phyloP scores from a whole-genome alignment of 2,113 vertebrate genomes.

The Ictalurus punctatus region DNA sequence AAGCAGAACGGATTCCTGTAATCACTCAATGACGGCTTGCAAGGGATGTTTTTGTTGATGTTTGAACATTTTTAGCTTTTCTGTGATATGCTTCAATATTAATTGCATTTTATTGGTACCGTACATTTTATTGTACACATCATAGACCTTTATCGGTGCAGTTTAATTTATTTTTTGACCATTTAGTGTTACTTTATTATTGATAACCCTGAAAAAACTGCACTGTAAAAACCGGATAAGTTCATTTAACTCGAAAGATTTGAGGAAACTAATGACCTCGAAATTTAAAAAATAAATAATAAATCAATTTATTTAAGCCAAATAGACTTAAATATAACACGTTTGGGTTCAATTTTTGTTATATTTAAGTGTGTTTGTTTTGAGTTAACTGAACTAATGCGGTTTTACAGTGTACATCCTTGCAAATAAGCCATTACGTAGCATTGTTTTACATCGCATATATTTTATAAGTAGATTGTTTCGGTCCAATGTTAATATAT shows the following conservation, averaged over 20 bases:
- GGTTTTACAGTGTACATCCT: no score
- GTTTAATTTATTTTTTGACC: background rate
- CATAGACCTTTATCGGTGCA: background rate
- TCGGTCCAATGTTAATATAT: no score
- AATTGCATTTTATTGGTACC: background rate
- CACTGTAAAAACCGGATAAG: no score
- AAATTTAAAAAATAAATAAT: no score
- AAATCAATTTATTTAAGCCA: no score
- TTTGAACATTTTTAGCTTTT: background rate
- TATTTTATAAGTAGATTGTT: background rate
- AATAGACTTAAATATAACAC: no score
- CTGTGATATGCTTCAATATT: background rate
- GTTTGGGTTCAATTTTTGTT: no score
- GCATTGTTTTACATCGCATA: background rate
- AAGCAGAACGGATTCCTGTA: constrained; percentile 37
- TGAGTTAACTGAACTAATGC: no score
- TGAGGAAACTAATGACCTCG: no score
- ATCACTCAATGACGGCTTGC: background rate
- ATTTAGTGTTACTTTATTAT: background rate
- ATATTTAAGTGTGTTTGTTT: no score
- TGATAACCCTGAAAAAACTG: background rate
- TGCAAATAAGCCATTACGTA: background rate
- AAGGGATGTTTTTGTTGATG: background rate
- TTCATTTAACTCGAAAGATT: no score
- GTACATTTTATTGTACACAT: background rate